Conservation (phyloP, 2,113 vertebrate genomes). For the Dipodomys stephensi region DNA sequence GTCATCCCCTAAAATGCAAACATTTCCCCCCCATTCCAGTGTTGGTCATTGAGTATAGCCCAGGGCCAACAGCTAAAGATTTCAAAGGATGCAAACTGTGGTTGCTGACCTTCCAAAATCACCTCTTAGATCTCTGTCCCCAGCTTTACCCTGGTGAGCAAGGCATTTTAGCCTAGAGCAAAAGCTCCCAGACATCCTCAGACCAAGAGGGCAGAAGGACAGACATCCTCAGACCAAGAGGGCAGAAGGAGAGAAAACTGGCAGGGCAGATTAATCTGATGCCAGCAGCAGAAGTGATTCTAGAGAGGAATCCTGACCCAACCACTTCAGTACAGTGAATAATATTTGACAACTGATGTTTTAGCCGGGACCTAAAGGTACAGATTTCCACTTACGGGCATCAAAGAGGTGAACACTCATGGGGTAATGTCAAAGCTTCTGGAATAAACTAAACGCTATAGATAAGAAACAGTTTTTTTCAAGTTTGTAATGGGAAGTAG, state of each 20-base stretch:
- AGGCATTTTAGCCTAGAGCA: not conserved
- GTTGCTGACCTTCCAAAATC: not conserved
- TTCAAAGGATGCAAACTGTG: constrained; percentile 29
- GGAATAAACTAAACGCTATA: constrained; percentile 42
- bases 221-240: constrained; percentile 1
- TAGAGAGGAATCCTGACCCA: not conserved
- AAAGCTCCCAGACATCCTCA: not conserved
- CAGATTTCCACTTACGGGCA: constrained; percentile 5
- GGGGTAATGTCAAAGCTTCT: not conserved
- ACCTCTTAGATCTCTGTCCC: not conserved
- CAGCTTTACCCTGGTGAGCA: not conserved
- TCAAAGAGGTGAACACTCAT: constrained; percentile 36
- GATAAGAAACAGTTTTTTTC: not conserved
- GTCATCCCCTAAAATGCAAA: constrained; percentile 1
- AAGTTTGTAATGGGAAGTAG: not conserved
- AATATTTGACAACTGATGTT: not conserved
- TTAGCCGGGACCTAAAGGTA: not conserved
- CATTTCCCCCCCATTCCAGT: not conserved
- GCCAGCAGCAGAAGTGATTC: constrained; percentile 2
- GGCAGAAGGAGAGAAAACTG: not conserved
- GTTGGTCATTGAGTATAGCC: constrained; percentile 5
- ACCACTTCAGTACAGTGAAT: not conserved
- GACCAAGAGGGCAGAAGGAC: constrained; percentile 16
- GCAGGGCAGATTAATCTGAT: constrained; percentile 10
- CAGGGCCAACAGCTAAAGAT: not conserved